phyloP scores from a whole-genome alignment of 2,113 vertebrate genomes.

The Sinocyclocheilus grahami region DNA sequence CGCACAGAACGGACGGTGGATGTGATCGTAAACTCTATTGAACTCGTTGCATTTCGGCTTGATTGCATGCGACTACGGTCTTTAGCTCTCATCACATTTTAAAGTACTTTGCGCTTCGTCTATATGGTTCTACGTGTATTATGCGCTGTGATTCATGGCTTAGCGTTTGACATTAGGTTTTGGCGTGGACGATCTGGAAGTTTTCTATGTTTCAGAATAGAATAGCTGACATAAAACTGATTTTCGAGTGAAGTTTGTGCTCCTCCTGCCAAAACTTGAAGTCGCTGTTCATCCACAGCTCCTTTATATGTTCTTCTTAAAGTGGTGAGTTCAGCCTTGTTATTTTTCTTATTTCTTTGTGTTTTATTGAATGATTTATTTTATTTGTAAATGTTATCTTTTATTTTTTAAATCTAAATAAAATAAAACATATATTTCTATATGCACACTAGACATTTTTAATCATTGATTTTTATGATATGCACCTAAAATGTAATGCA shows the following conservation, averaged over 20 bases:
- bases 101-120: not conserved
- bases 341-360: conserved; percentile 64
- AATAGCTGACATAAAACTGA: not conserved
- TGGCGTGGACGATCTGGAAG: not conserved
- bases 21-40: conserved; percentile 63
- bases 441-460: not conserved
- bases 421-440: not conserved
- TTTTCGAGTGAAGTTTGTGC: conserved; percentile 64
- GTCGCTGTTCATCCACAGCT: conserved; percentile 74
- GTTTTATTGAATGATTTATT: not conserved
- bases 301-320: conserved; percentile 88
- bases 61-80: not conserved
- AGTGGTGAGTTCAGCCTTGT: conserved; percentile 91
- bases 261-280: conserved; percentile 84
- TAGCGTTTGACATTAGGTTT: not conserved
- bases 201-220: not conserved
- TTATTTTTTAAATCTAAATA: not conserved
- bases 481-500: not conserved
- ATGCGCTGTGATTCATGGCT: not conserved
- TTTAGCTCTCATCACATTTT: not conserved
- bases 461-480: not conserved
- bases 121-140: not conserved
- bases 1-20: conserved; percentile 47
- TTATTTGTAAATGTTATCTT: not conserved
- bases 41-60: conserved; percentile 57